These are phyloP conservation scores for Hirtodrosophila duncani DNA, from an alignment of 2,888 invertebrate genomes.

Conservation along the genomic window DNA sequence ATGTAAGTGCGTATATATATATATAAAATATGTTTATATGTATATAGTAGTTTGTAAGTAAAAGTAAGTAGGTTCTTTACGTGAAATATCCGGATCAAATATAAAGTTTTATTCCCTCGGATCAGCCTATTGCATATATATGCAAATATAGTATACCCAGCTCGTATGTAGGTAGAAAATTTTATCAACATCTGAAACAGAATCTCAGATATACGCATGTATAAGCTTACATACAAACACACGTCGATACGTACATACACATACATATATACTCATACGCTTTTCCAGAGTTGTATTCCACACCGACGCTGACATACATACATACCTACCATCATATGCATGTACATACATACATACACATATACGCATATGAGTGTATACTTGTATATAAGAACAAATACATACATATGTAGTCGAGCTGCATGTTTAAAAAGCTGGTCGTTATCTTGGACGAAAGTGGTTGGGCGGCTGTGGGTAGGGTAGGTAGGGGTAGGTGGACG, in stretches of 20 bases:
- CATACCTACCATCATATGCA: constrained; percentile 1
- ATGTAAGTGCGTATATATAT: constrained; percentile 5
- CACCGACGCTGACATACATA: constrained; percentile 13
- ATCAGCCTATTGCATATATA: constrained; percentile 58
- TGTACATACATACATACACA: constrained; percentile 18
- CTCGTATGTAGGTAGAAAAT: no score
- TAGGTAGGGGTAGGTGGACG: not conserved
- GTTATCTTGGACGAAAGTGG: constrained; percentile 58
- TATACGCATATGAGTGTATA: constrained; percentile 10
- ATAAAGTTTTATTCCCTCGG: constrained; percentile 65
- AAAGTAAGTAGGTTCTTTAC: no score
- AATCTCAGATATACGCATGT: constrained; percentile 33
- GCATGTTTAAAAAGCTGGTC: constrained; percentile 58
- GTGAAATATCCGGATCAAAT: constrained; percentile 22
- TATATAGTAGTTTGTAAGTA: constrained; percentile 2
- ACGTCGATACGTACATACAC: constrained; percentile 28
- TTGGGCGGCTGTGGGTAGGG: not conserved
- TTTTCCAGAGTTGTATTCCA: no score
- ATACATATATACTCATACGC: constrained; percentile 35
- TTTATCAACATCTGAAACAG: constrained; percentile 42
- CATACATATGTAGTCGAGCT: constrained; percentile 19
- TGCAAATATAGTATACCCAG: constrained; percentile 57
- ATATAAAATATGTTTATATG: constrained; percentile 21
- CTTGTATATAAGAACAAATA: constrained; percentile 13
- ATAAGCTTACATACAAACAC: constrained; percentile 21